phyloP scores from a whole-genome alignment of 2,797 vertebrate genomes.

The Hyperoplus immaculatus region DNA sequence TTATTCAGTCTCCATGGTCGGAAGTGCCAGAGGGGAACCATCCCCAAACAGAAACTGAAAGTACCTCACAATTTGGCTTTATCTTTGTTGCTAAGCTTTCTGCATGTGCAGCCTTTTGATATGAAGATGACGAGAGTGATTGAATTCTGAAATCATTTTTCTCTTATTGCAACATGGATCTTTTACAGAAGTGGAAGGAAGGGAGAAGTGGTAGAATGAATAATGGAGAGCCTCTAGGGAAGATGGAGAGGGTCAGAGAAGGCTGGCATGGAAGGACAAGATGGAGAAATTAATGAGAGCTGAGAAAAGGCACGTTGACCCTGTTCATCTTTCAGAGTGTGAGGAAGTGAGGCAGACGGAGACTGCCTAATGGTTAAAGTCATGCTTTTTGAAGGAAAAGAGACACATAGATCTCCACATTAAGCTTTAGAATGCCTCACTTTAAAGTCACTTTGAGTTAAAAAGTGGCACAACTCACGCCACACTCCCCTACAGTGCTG shows the following conservation, averaged over 20 bases:
- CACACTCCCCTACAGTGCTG: background rate
- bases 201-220: constrained; percentile 1
- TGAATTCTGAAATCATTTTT: background rate
- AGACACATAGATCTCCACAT: background rate
- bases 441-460: no score
- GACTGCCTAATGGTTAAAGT: constrained; percentile 19
- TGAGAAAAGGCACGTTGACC: constrained; percentile 37
- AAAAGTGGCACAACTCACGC: background rate
- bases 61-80: constrained; percentile 27
- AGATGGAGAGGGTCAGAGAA: constrained; percentile 20
- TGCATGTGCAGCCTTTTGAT: constrained; percentile 3
- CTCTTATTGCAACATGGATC: background rate
- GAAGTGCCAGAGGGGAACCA: constrained; percentile 52
- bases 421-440: no score
- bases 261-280: constrained; percentile 26
- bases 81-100: constrained; percentile 16
- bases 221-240: constrained; percentile 16
- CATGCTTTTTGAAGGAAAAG: background rate
- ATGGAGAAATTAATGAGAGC: constrained; percentile 41
- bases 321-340: background rate
- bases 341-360: constrained; percentile 22
- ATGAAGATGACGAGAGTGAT: constrained; percentile 1
- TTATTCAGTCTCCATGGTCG: constrained; percentile 64
- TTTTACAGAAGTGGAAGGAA: constrained; percentile 6
- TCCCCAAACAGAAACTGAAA: constrained; percentile 36